A percentile compares a stretch with the other conserved stretches of the same genome.
phyloP scores from a whole-genome alignment of 1,140 invertebrate genomes.

The Drosophila pectinifera region DNA sequence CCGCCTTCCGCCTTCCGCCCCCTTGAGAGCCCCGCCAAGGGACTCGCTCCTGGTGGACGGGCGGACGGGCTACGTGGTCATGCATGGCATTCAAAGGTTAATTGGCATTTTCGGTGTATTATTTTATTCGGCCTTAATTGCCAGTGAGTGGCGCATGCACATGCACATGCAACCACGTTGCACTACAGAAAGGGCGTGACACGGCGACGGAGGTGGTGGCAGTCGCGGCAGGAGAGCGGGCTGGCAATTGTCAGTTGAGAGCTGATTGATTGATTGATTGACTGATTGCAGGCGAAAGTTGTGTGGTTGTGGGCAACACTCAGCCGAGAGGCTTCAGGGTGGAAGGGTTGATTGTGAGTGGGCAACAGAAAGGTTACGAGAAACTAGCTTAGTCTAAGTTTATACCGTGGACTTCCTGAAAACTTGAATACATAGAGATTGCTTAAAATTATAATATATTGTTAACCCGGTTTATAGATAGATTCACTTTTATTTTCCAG shows the following conservation, averaged over 20 bases:
- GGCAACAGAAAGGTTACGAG: slow-evolving; percentile 6
- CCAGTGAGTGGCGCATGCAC: slow-evolving; percentile 63
- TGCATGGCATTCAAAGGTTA: slow-evolving; percentile 83
- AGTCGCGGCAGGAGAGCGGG: slow-evolving; percentile 16
- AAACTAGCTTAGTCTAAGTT: slow-evolving; percentile 16
- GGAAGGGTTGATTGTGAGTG: neutral
- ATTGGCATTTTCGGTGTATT: slow-evolving; percentile 76
- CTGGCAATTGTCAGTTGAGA: slow-evolving; percentile 38
- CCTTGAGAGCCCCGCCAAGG: slow-evolving; percentile 1
- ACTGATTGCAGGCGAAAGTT: slow-evolving; percentile 57
- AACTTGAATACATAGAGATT: neutral
- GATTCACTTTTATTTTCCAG: too few species aligned
- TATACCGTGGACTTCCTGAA: neutral
- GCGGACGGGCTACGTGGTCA: slow-evolving; percentile 64
- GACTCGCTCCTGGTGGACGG: slow-evolving; percentile 3
- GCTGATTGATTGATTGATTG: slow-evolving; percentile 72
- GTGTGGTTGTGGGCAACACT: slow-evolving; percentile 32
- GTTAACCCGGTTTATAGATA: too few species aligned
- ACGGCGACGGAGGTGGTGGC: slow-evolving; percentile 1
- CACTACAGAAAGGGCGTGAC: slow-evolving; percentile 43
- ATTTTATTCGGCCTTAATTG: slow-evolving; percentile 73
- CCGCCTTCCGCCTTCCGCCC: slow-evolving; percentile 2
- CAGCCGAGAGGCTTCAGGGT: slow-evolving; percentile 11
- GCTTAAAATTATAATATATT: neutral
- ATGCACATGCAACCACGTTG: slow-evolving; percentile 47